Base-by-base conservation (phyloP, 2,113 vertebrate species). In the Mastomys natalensis region DNA sequence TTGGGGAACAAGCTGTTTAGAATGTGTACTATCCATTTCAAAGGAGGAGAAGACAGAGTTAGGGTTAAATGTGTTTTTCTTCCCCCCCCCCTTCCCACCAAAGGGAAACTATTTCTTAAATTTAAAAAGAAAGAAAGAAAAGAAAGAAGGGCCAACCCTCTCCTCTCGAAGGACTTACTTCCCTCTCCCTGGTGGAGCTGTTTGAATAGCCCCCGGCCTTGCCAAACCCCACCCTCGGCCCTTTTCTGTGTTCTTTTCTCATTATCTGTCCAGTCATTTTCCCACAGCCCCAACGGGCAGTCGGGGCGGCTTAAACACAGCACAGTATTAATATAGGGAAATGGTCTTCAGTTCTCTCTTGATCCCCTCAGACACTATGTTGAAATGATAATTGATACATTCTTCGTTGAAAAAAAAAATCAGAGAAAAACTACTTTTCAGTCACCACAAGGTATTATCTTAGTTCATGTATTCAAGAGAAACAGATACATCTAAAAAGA, bases 341-440 rank as follows among this genome's bases (percentile, higher is more conserved):
- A 99, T 99, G 99, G 99, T 99, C 99, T 99, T 99, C 99, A 97
- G 99, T 99, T 99, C 99, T 99, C 99, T 98, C 99, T 99, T 99
- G 99, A 99, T 99, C 99, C 99, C 98, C 99, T 99, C 99, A 99
- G 99, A 99, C 99, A 99, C 99, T 99, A 99, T 99, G 99, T 99
- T 99, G 99, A 99, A 99, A 99, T 99, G 99, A 99, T 99, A 99
- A 99, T 99, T 99, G 99, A 99, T 98, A 98, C 98, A 97, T 98
- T 98, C 98, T 98, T 98, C 97, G 96, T 95, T 98, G 98, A 98
- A 98, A 85, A 62, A 81, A 64, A 98, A 98, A 98, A 97, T 98
- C 97, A 95, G 96, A 97, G 97, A 98, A 97, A 98, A 99, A 98
- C 98, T 98, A 99, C 98, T 98, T 99, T 98, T 99, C 99, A 98